phyloP scores from a whole-genome alignment of 2,113 vertebrate genomes.

The Podiceps cristatus region DNA sequence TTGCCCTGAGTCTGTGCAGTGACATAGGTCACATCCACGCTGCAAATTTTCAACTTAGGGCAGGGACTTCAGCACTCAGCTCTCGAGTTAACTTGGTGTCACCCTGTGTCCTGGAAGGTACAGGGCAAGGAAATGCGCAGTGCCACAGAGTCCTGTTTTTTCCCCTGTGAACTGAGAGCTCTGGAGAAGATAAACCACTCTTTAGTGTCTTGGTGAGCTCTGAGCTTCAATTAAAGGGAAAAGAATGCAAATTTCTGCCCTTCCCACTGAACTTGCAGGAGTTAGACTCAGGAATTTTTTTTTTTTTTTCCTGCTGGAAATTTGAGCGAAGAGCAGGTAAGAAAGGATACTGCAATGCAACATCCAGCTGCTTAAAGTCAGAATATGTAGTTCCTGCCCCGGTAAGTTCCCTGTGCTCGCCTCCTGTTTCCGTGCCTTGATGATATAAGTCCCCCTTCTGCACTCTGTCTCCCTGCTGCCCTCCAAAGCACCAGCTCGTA shows the following conservation, averaged over 20 bases:
- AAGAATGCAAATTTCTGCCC: neutral
- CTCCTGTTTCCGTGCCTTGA: neutral
- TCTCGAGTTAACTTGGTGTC: neutral
- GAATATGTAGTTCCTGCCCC: neutral
- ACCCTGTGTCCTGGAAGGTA: neutral
- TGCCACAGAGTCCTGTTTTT: neutral
- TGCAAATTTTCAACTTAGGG: neutral
- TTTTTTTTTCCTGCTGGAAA: neutral
- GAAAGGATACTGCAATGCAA: neutral
- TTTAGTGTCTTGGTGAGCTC: neutral
- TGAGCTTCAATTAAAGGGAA: neutral
- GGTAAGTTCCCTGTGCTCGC: neutral
- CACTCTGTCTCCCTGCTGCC: constrained; percentile 17
- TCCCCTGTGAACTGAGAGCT: neutral
- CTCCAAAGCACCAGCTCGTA: constrained; percentile 13
- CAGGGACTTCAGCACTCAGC: neutral
- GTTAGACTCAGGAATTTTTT: neutral
- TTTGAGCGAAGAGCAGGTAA: neutral
- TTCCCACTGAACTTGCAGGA: neutral
- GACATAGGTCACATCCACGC: accelerated
- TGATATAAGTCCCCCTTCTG: neutral
- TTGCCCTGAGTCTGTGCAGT: neutral
- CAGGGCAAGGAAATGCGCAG: neutral
- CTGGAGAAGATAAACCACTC: neutral
- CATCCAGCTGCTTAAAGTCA: neutral